phyloP scores from a whole-genome alignment of 2,888 invertebrate genomes.

The Steromphala cineraria region DNA sequence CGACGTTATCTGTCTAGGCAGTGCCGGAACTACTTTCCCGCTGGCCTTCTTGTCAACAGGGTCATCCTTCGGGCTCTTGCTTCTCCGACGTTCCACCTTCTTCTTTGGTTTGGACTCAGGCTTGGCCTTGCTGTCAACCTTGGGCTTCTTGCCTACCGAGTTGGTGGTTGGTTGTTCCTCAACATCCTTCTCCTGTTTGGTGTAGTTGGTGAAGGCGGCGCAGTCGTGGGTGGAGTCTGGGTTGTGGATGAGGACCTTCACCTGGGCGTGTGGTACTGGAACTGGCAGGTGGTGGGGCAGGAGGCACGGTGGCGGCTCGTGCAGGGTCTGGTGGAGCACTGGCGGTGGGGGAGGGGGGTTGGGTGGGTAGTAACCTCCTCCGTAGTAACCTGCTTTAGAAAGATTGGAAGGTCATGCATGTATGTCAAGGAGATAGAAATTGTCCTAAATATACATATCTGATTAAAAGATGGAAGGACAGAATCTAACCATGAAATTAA shows the following conservation, averaged over 20 bases:
- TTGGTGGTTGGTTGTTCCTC: not conserved
- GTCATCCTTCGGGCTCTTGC: slow-evolving; percentile 18
- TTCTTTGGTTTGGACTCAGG: slow-evolving; percentile 4
- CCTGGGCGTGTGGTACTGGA: slow-evolving; percentile 49
- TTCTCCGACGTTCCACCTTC: slow-evolving; percentile 23
- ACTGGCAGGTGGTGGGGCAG: slow-evolving; percentile 50
- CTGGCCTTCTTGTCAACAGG: slow-evolving; percentile 23
- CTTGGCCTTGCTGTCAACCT: slow-evolving; percentile 23
- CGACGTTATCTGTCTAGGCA: slow-evolving; percentile 36
- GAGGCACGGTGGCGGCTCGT: slow-evolving; percentile 37
- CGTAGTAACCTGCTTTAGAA: slow-evolving; percentile 23
- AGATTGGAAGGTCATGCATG: not conserved
- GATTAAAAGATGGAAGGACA: too few relatives aligned
- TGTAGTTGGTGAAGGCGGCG: slow-evolving; percentile 36
- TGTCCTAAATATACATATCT: too few relatives aligned
- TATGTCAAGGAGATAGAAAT: not conserved
- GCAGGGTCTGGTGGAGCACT: slow-evolving; percentile 41
- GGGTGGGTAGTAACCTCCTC: slow-evolving; percentile 45
- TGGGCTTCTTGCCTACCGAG: slow-evolving; percentile 20
- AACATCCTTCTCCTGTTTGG: slow-evolving; percentile 1
- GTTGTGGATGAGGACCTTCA: slow-evolving; percentile 45
- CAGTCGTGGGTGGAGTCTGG: slow-evolving; percentile 39
- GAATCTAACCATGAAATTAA: too few relatives aligned
- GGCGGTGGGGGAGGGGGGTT: slow-evolving; percentile 41
- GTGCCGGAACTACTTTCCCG: slow-evolving; percentile 24